Percentiles rank a stretch among this genome's conserved stretches.
phyloP scores from a whole-genome alignment of 2,888 invertebrate species.

The Himalopsyche tibetana region DNA sequence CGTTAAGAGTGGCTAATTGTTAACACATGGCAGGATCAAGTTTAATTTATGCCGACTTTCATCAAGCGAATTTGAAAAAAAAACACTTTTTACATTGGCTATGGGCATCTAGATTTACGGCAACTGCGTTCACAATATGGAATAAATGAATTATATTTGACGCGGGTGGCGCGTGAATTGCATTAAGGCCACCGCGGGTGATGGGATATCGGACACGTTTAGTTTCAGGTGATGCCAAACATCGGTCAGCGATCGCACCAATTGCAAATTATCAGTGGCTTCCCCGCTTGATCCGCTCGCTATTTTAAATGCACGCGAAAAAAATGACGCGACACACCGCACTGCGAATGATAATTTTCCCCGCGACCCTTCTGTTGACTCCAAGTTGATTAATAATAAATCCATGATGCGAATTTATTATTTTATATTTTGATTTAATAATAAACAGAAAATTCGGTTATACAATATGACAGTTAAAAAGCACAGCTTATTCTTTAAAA shows the following conservation, averaged over 20 bases:
- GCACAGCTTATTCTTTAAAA: no score
- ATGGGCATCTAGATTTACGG: conserved; percentile 43
- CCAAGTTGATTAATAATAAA: no score
- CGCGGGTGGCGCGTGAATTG: conserved; percentile 43
- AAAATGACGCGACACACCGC: no score
- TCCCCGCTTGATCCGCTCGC: not conserved
- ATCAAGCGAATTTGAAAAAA: not conserved
- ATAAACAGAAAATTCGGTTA: no score
- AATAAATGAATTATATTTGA: conserved; percentile 56
- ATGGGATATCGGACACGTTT: conserved; percentile 37
- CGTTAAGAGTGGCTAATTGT: no score
- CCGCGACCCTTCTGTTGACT: no score
- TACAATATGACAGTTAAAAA: no score
- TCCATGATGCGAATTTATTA: no score
- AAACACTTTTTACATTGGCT: not conserved
- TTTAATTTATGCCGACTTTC: not conserved
- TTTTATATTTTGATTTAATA: no score
- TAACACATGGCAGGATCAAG: not conserved
- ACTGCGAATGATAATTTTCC: no score
- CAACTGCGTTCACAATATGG: conserved; percentile 23
- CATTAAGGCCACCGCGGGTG: conserved; percentile 24
- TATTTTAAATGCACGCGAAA: no score
- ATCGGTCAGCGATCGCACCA: conserved; percentile 10
- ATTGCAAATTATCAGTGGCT: not conserved
- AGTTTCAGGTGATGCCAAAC: conserved; percentile 36